Conservation (phyloP, 1,140 invertebrate genomes). For the Agrypnia vestita region DNA sequence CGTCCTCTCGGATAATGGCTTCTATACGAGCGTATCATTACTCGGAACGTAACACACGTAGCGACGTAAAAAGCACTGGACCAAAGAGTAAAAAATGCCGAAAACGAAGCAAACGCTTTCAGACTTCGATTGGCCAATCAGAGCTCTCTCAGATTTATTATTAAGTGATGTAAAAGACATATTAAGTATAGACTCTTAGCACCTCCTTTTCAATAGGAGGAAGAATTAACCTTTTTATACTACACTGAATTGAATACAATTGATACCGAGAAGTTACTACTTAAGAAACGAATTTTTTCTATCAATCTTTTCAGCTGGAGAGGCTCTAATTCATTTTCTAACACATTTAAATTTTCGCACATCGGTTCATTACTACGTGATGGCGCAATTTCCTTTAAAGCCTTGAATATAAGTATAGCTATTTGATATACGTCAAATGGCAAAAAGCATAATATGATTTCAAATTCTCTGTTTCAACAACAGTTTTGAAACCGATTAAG, state of each 20-base stretch:
- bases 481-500: too few species aligned
- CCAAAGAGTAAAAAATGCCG: constrained; percentile 29
- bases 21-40: constrained; percentile 24
- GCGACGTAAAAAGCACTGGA: background rate
- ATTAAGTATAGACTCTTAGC: constrained; percentile 6
- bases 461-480: too few species aligned
- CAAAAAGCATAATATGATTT: too few species aligned
- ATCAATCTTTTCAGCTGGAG: too few species aligned
- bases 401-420: too few species aligned
- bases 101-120: constrained; percentile 16
- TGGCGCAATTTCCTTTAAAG: too few species aligned
- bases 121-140: constrained; percentile 19
- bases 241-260: background rate
- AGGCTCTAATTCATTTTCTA: too few species aligned
- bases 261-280: background rate
- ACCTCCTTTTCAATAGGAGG: constrained; percentile 14
- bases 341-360: too few species aligned
- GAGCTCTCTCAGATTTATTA: constrained; percentile 25
- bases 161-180: constrained; percentile 25
- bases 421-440: too few species aligned
- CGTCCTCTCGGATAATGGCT: constrained; percentile 24
- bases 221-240: constrained; percentile 19
- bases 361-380: too few species aligned
- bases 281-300: too few species aligned
- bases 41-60: background rate